A percentile compares a stretch with the other conserved stretches of the same genome.
phyloP scores from a whole-genome alignment of 2,797 vertebrate species.

The Acropternis orthonyx region DNA sequence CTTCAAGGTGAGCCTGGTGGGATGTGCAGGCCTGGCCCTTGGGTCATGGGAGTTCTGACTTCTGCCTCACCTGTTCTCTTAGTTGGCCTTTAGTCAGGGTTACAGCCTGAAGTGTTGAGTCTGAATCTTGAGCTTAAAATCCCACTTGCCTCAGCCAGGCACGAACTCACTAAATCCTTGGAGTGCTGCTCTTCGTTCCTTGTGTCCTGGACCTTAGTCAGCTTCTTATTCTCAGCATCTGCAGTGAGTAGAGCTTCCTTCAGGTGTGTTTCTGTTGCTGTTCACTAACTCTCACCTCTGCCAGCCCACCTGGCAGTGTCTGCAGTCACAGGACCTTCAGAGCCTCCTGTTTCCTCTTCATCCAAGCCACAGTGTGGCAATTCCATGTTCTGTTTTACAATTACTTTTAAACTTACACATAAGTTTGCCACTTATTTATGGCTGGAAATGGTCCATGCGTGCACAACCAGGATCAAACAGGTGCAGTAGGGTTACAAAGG shows the following conservation, averaged over 20 bases:
- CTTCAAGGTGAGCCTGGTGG: slow-evolving; percentile 80
- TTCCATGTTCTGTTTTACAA: fast-evolving
- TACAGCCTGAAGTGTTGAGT: not conserved
- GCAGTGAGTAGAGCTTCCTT: fast-evolving
- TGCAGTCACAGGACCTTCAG: not conserved
- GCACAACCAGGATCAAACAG: not conserved
- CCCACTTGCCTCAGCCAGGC: not conserved
- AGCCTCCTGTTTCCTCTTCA: not conserved
- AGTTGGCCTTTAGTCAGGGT: not conserved
- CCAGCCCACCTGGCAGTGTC: not conserved
- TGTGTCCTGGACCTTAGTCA: not conserved
- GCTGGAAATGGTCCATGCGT: not conserved
- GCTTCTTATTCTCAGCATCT: not conserved
- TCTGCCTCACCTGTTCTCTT: not conserved
- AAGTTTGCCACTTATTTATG: not conserved
- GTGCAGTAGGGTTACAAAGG: not conserved
- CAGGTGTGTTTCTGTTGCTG: not conserved
- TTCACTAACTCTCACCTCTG: not conserved
- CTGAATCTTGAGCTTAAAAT: not conserved
- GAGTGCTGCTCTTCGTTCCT: not conserved
- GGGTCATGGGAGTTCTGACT: fast-evolving
- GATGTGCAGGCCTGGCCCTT: fast-evolving
- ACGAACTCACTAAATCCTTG: not conserved
- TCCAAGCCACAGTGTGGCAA: not conserved
- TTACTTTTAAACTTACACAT: fast-evolving